Evolutionary conservation across 2,888 invertebrate genomes (phyloP).

Genomic region (Deilephila porcellus): DNA sequence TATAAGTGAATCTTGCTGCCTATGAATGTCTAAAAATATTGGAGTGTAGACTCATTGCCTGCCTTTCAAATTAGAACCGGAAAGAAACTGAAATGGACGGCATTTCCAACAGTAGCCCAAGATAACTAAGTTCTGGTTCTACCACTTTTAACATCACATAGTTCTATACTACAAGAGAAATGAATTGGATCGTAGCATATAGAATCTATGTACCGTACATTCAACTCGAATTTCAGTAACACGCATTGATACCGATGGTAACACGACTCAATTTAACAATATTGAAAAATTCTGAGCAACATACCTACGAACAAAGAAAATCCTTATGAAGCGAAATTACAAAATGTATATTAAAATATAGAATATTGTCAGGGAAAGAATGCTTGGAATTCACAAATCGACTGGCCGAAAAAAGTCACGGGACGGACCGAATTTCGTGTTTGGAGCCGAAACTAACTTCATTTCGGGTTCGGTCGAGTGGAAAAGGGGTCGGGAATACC

Average conservation of each 20-base stretch:
- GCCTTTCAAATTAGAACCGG: no score
- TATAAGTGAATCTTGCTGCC: no score
- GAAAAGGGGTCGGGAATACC: slow-evolving; percentile 38
- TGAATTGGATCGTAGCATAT: neutral
- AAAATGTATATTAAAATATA: slow-evolving; percentile 15
- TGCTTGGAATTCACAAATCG: slow-evolving; percentile 13
- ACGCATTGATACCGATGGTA: no score
- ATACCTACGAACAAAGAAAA: neutral
- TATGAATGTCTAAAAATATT: no score
- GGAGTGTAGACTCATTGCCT: no score
- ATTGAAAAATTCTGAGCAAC: neutral
- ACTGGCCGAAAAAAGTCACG: slow-evolving; percentile 25
- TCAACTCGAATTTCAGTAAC: neutral
- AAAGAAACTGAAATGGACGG: no score
- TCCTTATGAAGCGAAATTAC: slow-evolving; percentile 13
- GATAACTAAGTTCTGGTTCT: no score
- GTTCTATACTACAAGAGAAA: neutral
- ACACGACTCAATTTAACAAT: slow-evolving; percentile 10
- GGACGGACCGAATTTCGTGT: slow-evolving; percentile 32
- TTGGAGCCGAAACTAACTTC: slow-evolving; percentile 41
- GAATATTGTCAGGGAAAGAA: slow-evolving; percentile 15
- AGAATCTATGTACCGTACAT: neutral
- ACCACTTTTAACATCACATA: no score
- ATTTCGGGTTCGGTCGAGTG: slow-evolving; percentile 42
- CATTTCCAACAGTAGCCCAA: no score